Conservation (phyloP, 2,113 vertebrate species). For the Cynocephalus volans region DNA sequence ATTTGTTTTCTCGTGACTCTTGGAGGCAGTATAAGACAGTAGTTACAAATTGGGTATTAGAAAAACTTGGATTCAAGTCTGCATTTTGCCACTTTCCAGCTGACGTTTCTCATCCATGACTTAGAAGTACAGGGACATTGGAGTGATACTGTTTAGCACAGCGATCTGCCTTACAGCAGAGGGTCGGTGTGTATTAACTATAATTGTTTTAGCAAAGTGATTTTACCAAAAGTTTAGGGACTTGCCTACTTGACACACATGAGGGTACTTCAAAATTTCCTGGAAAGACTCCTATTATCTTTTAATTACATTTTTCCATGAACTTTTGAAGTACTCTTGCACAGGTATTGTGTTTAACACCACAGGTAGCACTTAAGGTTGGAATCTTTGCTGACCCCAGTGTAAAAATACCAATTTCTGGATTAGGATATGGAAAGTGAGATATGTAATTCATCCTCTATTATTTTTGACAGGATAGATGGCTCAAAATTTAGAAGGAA, state of each 20-base stretch:
- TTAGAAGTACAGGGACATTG: not conserved
- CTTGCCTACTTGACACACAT: rapidly evolving
- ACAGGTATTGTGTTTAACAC: not conserved
- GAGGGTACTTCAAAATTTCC: too few relatives aligned
- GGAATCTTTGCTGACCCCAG: not conserved
- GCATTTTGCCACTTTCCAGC: not conserved
- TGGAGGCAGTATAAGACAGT: not conserved
- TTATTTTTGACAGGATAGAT: not conserved
- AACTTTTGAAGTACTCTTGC: too few relatives aligned
- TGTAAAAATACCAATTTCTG: not conserved
- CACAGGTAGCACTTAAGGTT: rapidly evolving
- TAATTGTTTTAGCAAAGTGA: not conserved
- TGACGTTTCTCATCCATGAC: not conserved
- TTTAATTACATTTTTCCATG: too few relatives aligned
- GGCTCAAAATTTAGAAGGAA: not conserved
- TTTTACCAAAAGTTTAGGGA: not conserved
- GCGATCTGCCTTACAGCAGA: not conserved
- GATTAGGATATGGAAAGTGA: not conserved
- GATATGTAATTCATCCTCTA: not conserved
- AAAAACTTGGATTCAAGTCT: not conserved
- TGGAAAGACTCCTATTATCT: too few relatives aligned
- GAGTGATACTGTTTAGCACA: not conserved
- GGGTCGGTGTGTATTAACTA: rapidly evolving
- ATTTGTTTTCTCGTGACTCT: not conserved
- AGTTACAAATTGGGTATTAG: not conserved